Conservation (phyloP, 2,888 invertebrate species). For the Idaea aversata region DNA sequence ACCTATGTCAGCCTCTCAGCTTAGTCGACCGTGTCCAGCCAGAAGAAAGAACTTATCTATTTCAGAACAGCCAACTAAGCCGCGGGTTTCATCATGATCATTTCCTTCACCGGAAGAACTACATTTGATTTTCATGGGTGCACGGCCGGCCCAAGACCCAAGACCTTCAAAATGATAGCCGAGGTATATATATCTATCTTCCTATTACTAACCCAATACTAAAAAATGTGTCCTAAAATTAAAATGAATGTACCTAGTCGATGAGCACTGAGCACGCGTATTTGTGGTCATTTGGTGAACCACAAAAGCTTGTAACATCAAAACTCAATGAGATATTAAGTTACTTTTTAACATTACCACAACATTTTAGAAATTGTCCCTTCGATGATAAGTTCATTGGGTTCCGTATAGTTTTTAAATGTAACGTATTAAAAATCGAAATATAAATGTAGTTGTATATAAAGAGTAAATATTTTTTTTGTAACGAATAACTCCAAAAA, state of each 20-base stretch:
- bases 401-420: neutral
- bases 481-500: no score
- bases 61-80: neutral
- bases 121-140: no score
- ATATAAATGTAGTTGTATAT: no score
- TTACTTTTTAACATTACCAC: neutral
- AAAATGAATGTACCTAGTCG: neutral
- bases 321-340: neutral
- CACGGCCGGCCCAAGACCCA: neutral
- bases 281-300: neutral
- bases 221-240: neutral
- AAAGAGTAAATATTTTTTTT: no score
- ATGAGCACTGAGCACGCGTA: neutral
- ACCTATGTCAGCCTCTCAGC: no score
- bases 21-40: no score
- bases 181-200: no score
- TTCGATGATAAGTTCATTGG: neutral
- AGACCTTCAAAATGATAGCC: no score
- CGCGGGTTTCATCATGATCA: no score
- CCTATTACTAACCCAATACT: no score
- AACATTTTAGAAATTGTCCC: neutral
- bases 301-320: slow-evolving; percentile 6
- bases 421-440: no score
- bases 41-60: neutral
- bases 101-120: no score